phyloP scores from a whole-genome alignment of 1,140 invertebrate species.

The Berghia stephanieae region DNA sequence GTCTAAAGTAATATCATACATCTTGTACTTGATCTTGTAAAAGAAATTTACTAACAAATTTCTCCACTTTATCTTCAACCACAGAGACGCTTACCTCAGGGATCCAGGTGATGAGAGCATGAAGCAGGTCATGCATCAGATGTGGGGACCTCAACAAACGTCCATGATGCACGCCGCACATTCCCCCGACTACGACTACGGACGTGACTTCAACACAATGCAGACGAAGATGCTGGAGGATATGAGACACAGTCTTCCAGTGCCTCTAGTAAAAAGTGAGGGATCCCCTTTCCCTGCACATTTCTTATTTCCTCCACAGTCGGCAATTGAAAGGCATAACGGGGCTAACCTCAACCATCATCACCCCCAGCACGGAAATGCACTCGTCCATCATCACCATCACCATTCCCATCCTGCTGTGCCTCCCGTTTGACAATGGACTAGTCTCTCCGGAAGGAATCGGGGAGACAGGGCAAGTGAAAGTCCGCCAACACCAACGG shows the following conservation, averaged over 20 bases:
- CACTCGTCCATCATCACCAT: constrained; percentile 8
- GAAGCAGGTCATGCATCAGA: constrained; percentile 34
- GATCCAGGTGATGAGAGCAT: constrained; percentile 26
- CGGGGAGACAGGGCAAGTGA: constrained; percentile 5
- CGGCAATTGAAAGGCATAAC: too few species aligned
- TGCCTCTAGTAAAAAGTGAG: constrained; percentile 26
- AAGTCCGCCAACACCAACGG: constrained; percentile 9
- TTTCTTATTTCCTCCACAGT: constrained; percentile 25
- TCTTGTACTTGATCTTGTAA: too few species aligned
- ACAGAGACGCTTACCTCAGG: constrained; percentile 23
- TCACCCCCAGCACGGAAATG: not conserved
- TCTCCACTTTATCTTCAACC: too few species aligned
- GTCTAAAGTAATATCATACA: too few species aligned
- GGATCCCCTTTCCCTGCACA: constrained; percentile 12
- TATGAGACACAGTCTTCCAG: not conserved
- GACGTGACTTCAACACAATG: constrained; percentile 18
- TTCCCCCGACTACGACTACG: constrained; percentile 25
- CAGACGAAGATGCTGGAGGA: constrained; percentile 28
- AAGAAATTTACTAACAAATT: too few species aligned
- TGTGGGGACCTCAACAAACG: constrained; percentile 25
- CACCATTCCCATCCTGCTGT: constrained; percentile 14
- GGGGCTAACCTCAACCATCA: not conserved
- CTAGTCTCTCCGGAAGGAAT: constrained; percentile 4
- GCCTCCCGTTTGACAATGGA: constrained; percentile 25
- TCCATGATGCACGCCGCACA: constrained; percentile 24